phyloP scores from a whole-genome alignment of 2,888 invertebrate species.

The Orthosia cruda region DNA sequence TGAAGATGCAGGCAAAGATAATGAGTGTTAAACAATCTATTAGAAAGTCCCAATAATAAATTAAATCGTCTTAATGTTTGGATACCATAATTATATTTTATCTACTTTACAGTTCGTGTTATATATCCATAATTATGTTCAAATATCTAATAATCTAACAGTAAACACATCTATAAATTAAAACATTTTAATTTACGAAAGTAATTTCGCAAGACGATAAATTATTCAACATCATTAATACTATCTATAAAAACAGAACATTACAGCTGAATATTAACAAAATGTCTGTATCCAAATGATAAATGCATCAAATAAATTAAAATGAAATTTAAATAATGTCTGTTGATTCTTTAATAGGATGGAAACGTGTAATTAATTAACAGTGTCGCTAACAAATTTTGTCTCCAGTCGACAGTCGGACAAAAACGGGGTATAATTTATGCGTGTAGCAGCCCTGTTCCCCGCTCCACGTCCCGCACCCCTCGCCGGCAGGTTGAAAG shows the following conservation, averaged over 20 bases:
- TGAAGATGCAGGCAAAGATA: not conserved
- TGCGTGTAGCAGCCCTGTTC: conserved; percentile 83
- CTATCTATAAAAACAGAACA: conserved; percentile 47
- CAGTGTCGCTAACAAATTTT: conserved; percentile 88
- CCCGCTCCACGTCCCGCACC: conserved; percentile 60
- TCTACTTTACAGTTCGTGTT: not conserved
- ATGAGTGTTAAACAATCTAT: not conserved
- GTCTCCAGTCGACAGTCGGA: conserved; percentile 85
- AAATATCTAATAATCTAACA: conserved; percentile 18
- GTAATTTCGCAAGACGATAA: conserved; percentile 53
- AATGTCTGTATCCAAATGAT: conserved; percentile 59
- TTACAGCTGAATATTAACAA: conserved; percentile 57
- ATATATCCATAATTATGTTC: not conserved
- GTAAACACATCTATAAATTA: conserved; percentile 30
- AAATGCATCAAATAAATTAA: conserved; percentile 69
- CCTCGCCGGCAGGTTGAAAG: conserved; percentile 90
- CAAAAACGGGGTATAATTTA: conserved; percentile 88
- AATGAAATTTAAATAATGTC: conserved; percentile 69
- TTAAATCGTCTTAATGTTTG: not conserved
- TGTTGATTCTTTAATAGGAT: conserved; percentile 70
- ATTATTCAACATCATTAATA: conserved; percentile 60
- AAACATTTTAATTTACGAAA: conserved; percentile 44
- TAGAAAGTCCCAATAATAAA: not conserved
- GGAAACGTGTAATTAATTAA: conserved; percentile 86
- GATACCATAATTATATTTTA: not conserved